Conservation (phyloP, 1,140 invertebrate species). For the Lerema accius region DNA sequence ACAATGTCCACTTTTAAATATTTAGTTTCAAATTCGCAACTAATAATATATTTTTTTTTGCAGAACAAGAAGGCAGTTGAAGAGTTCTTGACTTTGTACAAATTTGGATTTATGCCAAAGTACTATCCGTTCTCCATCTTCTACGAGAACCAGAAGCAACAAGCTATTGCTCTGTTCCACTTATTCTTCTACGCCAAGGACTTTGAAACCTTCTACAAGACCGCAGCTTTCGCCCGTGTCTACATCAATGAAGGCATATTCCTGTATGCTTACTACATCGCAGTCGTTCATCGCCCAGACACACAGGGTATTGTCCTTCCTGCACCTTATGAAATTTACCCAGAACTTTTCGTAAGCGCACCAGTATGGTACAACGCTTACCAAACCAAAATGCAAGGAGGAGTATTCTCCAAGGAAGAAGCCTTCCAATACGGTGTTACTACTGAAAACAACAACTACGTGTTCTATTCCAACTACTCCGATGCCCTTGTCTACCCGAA, state of each 20-base stretch:
- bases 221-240: slow-evolving; percentile 84
- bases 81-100: slow-evolving; percentile 80
- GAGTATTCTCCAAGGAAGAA: slow-evolving; percentile 35
- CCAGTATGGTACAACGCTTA: slow-evolving; percentile 83
- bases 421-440: slow-evolving; percentile 69
- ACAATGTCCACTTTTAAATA: no score
- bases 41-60: no score
- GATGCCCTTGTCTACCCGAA: slow-evolving; percentile 78
- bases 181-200: no score
- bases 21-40: no score
- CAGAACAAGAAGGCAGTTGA: slow-evolving; percentile 78
- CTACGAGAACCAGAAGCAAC: no score
- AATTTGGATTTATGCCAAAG: slow-evolving; percentile 76
- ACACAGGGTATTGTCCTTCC: slow-evolving; percentile 84
- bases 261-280: slow-evolving; percentile 83
- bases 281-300: slow-evolving; percentile 84
- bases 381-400: slow-evolving; percentile 83
- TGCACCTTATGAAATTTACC: slow-evolving; percentile 85
- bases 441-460: slow-evolving; percentile 70
- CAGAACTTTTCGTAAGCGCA: slow-evolving; percentile 84
- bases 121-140: slow-evolving; percentile 83
- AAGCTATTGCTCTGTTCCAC: no score
- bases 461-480: slow-evolving; percentile 81
- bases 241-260: slow-evolving; percentile 86
- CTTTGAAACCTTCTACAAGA: slow-evolving; percentile 86